Percentiles rank a stretch among this genome's conserved stretches.
Evolutionary conservation across 2,113 vertebrate genomes (phyloP).

Genomic region (Takifugu flavidus): DNA sequence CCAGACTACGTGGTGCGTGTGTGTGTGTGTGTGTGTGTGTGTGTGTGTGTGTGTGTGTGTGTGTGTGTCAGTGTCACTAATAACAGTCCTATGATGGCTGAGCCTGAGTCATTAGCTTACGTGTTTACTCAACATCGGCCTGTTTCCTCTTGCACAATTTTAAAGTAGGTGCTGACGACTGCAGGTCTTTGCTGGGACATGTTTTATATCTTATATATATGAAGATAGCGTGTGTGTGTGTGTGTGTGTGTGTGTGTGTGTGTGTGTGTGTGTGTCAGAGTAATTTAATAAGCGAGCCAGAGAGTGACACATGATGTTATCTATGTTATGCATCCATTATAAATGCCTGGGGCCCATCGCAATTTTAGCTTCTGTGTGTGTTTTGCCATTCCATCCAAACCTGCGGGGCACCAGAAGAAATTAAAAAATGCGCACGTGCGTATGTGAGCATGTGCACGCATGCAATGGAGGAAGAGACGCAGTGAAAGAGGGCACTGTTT

Average conservation of each 20-base stretch:
- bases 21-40: neutral
- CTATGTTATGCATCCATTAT: conserved; percentile 51
- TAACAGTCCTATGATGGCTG: conserved; percentile 59
- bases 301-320: conserved; percentile 60
- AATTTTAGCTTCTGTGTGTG: conserved; percentile 37
- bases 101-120: conserved; percentile 61
- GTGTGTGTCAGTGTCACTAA: conserved; percentile 54
- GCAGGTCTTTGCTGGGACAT: conserved; percentile 37
- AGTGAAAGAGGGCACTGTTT: conserved; percentile 70
- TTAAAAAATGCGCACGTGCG: conserved; percentile 9
- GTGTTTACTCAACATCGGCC: conserved; percentile 46
- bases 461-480: conserved; percentile 25
- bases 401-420: conserved; percentile 37
- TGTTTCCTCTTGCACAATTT: conserved; percentile 39
- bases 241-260: conserved; percentile 13
- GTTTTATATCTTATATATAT: neutral
- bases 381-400: conserved; percentile 42
- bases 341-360: conserved; percentile 40
- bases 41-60: neutral
- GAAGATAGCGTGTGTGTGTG: conserved; percentile 14
- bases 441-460: conserved; percentile 18
- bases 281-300: conserved; percentile 50
- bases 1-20: conserved; percentile 23
- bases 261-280: conserved; percentile 30
- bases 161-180: neutral